A percentile compares a stretch with the other conserved stretches of the same genome.
These are phyloP conservation scores for Vireo altiloquus DNA, from an alignment of 2,113 vertebrate genomes.

Conservation along the genomic window DNA sequence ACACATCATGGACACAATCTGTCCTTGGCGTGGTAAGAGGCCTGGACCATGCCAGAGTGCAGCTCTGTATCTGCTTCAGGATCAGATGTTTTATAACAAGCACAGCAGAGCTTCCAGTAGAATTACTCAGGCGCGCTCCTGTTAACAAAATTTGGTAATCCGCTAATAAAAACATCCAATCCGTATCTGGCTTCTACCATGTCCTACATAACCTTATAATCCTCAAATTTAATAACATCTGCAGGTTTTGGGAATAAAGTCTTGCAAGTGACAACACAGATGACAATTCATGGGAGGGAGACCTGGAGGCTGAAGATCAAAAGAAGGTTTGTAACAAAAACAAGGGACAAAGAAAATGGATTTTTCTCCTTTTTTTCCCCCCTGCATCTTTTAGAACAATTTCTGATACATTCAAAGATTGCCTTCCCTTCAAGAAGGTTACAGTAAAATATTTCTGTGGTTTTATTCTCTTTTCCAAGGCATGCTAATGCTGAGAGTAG, in stretches of 20 bases:
- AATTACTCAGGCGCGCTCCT: slow-evolving; percentile 4
- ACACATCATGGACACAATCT: accelerated
- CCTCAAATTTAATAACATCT: slow-evolving; percentile 66
- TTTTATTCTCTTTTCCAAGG: not conserved
- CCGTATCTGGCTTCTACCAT: slow-evolving; percentile 28
- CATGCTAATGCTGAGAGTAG: not conserved
- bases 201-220: slow-evolving; percentile 58
- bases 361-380: not conserved
- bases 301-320: not conserved
- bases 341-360: not conserved
- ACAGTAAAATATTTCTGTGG: not conserved
- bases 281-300: not conserved
- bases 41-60: not conserved
- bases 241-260: slow-evolving; percentile 19
- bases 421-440: not conserved
- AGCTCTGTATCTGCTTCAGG: not conserved
- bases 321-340: slow-evolving; percentile 8
- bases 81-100: slow-evolving; percentile 37
- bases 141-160: slow-evolving; percentile 60
- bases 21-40: not conserved
- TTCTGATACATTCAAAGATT: not conserved
- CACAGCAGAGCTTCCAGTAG: slow-evolving; percentile 2
- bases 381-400: not conserved
- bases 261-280: slow-evolving; percentile 36
- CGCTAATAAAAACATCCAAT: slow-evolving; percentile 63